Base-by-base conservation (phyloP, 2,797 vertebrate genomes). In the Limnodromus scolopaceus region DNA sequence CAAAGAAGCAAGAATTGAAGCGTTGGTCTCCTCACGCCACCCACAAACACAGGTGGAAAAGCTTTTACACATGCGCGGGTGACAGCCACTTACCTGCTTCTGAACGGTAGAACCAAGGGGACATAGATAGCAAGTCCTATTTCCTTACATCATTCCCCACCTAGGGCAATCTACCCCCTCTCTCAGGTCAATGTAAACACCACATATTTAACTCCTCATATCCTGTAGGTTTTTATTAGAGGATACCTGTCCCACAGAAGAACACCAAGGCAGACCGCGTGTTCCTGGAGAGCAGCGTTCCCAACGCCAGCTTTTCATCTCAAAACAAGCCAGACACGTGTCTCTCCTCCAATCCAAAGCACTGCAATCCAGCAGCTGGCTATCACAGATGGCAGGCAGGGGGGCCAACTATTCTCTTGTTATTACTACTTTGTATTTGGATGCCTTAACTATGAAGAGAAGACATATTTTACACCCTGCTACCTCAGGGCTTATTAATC, bases 31-130 rank as follows among this genome's bases (percentile, higher is more conserved):
- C 1, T 0, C 16, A 14, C 0, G 1, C 32, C 39, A 80, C 30
- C 13, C 15, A 0, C 1, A 1, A 41, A 39, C n/a, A 14, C 4
- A 9, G 0, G 0, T 0, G 3, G 65, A 54, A 69, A 87, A 82
- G 15, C 14, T 41, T 53, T 75, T 10, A 48, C 13, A 19, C 0
- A 0, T 3, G 13, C 28, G 10, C 0, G 0, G 13, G 30, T 6
- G 30, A 9, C 43, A 92, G 34, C 8, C 46, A 7, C 55, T 46
- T 13, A 30, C 24, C 63, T 51, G 32, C 48, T 36, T 18, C 27
- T 28, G 16, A 71, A 18, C 23, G 6, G 49, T 1, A 25, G n/a
- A 71, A 13, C 34, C 27, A 5, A 36, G 22, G 20, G 27, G 43
- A 70, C 1, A 39, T 0, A 22, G 23, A 28, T 9, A 14, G 64